Base-by-base conservation (phyloP, 2,113 vertebrate species). In the Myodes glareolus region DNA sequence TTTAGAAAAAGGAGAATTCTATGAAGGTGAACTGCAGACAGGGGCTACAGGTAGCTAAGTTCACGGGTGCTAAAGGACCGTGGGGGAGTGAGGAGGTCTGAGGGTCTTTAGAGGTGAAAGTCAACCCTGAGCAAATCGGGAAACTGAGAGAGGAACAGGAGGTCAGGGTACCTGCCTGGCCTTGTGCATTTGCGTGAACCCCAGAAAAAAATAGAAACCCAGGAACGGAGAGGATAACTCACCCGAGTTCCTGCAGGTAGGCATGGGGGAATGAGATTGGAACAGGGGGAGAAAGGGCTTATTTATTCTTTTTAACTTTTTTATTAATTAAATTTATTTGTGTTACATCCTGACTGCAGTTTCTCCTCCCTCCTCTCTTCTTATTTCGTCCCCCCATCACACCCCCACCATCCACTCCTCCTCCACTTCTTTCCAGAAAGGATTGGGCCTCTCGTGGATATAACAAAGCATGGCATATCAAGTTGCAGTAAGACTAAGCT, bases 1-100 rank as follows among this genome's bases (percentile, higher is more conserved):
- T 94, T 94, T 45, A 88, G 72, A 65, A 86, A 75, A 84, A 68
- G 58, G 50, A 78, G 55, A 80, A 67, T 88, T 45, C n/a, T 42
- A 12, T 7, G 31, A 21, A 70, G 31, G 25, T 52, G 33, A 87
- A 10, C 31, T 50, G 3, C 31, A 31, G 29, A 73, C 12, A 36
- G 39, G 39, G 29, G 29, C 31, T 23, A 2, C 10, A 4, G 8
- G 7, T 52, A 55, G 50, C 67, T 80, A 77, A 84, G 36, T 39
- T 36, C n/a, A 45, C 31, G 7, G 8, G 14, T 7, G 4, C 12
- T 4, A 50, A 58, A 85, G 42, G 70, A 17, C 29, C 42, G 16
- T 12, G 0, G 19, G 27, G 36, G 31, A 70, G n/a, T 10, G 19
- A 52, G 39, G 23, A 19, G 19, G 29, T 55, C 36, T 89, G 65